A percentile compares a stretch with the other conserved stretches of the same genome.
Conservation (phyloP, 2,888 invertebrate genomes). For the Laspeyria flexula region DNA sequence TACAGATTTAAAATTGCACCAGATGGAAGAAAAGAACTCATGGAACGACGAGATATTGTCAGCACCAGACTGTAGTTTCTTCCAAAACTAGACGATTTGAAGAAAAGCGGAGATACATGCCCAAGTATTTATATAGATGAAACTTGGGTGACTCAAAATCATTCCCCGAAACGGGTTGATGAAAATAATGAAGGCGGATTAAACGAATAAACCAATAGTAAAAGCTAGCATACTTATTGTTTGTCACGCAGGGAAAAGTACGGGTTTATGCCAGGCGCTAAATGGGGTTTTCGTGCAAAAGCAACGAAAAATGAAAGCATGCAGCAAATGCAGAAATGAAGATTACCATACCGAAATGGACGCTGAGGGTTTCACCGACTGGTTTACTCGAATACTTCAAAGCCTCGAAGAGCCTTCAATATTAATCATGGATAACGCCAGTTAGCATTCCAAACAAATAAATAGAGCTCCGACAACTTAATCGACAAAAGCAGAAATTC, state of each 20-base stretch:
- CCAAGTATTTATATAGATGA: too few species aligned
- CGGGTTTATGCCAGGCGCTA: slow-evolving; percentile 15
- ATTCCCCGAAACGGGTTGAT: too few species aligned
- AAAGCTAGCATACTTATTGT: not conserved
- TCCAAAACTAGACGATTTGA: too few species aligned
- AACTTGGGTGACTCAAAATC: too few species aligned
- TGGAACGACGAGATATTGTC: too few species aligned
- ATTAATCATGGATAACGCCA: slow-evolving; percentile 23
- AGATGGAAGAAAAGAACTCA: too few species aligned
- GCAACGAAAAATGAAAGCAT: too few species aligned
- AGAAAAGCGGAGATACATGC: too few species aligned
- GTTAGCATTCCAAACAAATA: slow-evolving; percentile 21
- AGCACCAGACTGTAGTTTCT: too few species aligned
- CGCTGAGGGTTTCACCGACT: slow-evolving; percentile 13
- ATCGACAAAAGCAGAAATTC: slow-evolving; percentile 12
- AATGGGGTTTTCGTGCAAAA: not conserved
- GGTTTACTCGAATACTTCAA: slow-evolving; percentile 13
- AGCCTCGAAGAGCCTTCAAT: slow-evolving; percentile 14
- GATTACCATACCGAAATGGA: slow-evolving; percentile 23
- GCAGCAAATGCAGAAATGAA: not conserved
- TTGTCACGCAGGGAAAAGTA: not conserved
- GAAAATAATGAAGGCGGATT: too few species aligned
- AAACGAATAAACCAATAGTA: slow-evolving; percentile 12
- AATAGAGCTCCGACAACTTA: too few species aligned
- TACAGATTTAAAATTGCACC: too few species aligned